Percentiles rank a stretch among this genome's conserved stretches.
Conservation (phyloP, 1,140 invertebrate species). For the Leptinotarsa undecemlineata region DNA sequence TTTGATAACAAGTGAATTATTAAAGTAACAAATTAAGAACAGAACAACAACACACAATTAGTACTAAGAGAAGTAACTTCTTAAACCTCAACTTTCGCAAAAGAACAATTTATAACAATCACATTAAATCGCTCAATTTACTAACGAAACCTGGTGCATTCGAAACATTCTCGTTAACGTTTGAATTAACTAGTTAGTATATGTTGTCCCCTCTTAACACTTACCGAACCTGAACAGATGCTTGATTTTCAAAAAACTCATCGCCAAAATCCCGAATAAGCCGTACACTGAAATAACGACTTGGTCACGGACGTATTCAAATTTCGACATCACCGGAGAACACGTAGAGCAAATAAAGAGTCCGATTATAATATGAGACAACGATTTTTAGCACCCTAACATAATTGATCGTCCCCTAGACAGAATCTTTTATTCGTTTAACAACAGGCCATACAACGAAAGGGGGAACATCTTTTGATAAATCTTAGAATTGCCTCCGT, state of each 20-base stretch:
- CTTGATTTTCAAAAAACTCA: background rate
- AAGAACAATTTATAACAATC: no score
- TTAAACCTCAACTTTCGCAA: no score
- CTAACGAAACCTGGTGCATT: background rate
- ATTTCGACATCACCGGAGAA: slow-evolving; percentile 23
- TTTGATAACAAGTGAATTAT: no score
- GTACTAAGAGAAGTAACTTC: no score
- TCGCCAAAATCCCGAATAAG: slow-evolving; percentile 8
- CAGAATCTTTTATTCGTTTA: slow-evolving; percentile 20
- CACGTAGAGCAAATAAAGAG: slow-evolving; percentile 25
- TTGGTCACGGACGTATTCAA: slow-evolving; percentile 24
- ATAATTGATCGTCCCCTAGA: slow-evolving; percentile 28
- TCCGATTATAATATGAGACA: slow-evolving; percentile 24
- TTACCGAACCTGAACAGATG: slow-evolving; percentile 4
- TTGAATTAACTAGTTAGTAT: background rate
- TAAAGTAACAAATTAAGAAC: no score
- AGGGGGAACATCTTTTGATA: slow-evolving; percentile 20
- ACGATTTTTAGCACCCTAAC: slow-evolving; percentile 24
- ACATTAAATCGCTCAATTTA: no score
- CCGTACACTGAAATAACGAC: slow-evolving; percentile 15
- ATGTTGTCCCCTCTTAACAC: background rate
- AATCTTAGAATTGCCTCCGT: slow-evolving; percentile 9
- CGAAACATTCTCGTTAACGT: background rate
- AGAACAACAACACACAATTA: no score
- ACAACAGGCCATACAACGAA: slow-evolving; percentile 10